Evolutionary conservation across 2,888 invertebrate species (phyloP).

Genomic region (Piscicola geometra): DNA sequence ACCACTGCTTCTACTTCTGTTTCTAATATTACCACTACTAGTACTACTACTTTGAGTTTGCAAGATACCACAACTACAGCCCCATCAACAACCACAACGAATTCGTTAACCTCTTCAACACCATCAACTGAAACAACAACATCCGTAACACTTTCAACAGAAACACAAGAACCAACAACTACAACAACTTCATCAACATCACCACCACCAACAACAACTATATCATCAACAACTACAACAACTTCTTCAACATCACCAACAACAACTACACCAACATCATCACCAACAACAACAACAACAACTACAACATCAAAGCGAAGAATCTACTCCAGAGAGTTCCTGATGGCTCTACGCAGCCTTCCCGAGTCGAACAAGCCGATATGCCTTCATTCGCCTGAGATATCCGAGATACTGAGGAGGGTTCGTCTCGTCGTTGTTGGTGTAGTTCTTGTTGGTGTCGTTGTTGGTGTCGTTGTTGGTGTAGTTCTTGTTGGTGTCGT

Average conservation of each 20-base stretch:
- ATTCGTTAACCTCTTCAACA: background rate
- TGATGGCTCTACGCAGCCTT: conserved; percentile 16
- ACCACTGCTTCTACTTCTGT: background rate
- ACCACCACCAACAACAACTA: background rate
- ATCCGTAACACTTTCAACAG: background rate
- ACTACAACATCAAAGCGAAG: background rate
- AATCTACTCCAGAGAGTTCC: conserved; percentile 30
- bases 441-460: background rate
- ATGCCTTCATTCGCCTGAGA: conserved; percentile 4
- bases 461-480: no score
- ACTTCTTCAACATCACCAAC: conserved; percentile 3
- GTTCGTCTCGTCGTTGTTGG: background rate
- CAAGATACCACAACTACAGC: background rate
- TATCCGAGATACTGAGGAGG: conserved; percentile 23
- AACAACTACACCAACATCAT: background rate
- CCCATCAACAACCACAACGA: background rate
- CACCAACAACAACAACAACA: conserved; percentile 10
- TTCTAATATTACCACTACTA: background rate
- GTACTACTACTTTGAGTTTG: background rate
- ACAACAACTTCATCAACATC: background rate
- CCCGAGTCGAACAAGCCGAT: conserved; percentile 23
- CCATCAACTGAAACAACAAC: background rate
- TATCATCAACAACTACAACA: background rate
- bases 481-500: no score
- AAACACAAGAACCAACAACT: background rate